A percentile compares a stretch with the other conserved stretches of the same genome.
phyloP scores from a whole-genome alignment of 1,140 invertebrate genomes.

The Drosophila mojavensis region DNA sequence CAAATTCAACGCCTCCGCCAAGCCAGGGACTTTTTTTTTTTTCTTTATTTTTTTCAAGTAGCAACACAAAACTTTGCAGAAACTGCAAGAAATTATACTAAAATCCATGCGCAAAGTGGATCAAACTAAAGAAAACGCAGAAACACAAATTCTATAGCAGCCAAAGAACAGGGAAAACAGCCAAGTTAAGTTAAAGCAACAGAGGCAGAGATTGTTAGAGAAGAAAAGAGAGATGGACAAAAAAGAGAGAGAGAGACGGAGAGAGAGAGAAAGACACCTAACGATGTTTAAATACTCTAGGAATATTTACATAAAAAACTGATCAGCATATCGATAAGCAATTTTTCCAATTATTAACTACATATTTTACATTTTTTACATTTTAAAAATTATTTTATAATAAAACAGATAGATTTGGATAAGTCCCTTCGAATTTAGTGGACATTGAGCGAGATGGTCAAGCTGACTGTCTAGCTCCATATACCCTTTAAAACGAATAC shows the following conservation, averaged over 20 bases:
- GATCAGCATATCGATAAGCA: no score
- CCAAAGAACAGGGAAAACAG: neutral
- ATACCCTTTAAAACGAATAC: no score
- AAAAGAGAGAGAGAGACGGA: neutral
- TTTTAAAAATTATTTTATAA: no score
- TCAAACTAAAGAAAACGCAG: constrained; percentile 61
- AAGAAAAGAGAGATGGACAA: no score
- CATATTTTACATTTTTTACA: no score
- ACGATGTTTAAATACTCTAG: constrained; percentile 14
- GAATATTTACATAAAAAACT: no score
- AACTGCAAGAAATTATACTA: constrained; percentile 79
- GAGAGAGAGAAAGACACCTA: neutral
- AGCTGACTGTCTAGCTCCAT: constrained; percentile 7
- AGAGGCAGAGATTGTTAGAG: constrained; percentile 2
- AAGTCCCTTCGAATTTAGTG: neutral
- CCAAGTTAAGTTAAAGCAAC: neutral
- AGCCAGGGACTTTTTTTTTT: neutral
- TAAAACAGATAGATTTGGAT: neutral
- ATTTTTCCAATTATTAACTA: no score
- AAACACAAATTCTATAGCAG: constrained; percentile 13
- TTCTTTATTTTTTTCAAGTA: neutral
- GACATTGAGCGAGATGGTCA: neutral
- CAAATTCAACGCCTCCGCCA: constrained; percentile 44
- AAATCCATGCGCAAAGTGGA: constrained; percentile 78
- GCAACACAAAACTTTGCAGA: constrained; percentile 37